Base-by-base conservation (phyloP, 2,888 invertebrate genomes). In the Heteromyza rotundicornis region DNA sequence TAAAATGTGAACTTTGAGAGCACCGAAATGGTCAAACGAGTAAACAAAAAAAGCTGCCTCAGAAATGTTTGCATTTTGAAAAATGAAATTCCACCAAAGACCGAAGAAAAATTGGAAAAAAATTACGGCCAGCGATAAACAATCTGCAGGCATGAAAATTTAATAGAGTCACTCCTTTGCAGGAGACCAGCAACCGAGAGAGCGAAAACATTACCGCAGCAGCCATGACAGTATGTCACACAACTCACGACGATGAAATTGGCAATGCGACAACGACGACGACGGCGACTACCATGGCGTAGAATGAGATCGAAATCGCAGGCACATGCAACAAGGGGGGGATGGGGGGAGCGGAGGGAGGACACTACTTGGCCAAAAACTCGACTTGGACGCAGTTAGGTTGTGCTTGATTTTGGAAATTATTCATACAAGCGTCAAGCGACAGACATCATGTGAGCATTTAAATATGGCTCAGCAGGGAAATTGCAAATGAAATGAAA, bases 181-280 rank as follows among this genome's bases (percentile, higher is more conserved):
- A 2, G 47, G 47, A 47, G n/a, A n/a, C 40, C 40, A 14, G 40
- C 40, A 3, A 40, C 14, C 8, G 7, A 27, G 7, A 27, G 16
- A 2, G 40, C 5, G 40, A n/a, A 40, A 40, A 40, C 40, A 40
- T 10, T 40, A n/a, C 40, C 40, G 16, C 47, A 40, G 40, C 40
- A 2, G 17, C 47, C 47, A 40, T 47, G 47, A 47, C 44, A 62
- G 57, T 62, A 57, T 62, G 62, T 62, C 62, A 62, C 62, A 62
- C 57, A 57, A 54, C 62, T 57, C 61, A 61, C 61, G 61, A 61
- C 57, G 40, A 40, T 12, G 47, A 50, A 60, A 57, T 57, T 61
- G 61, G 57, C 61, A 61, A 60, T 55, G 55, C 55, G 60, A 60
- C 60, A 60, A 60, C 54, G 53, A 59, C 52, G 40, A 40, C 40